Conservation (phyloP, 2,113 vertebrate genomes). For the Corythaeola cristata region DNA sequence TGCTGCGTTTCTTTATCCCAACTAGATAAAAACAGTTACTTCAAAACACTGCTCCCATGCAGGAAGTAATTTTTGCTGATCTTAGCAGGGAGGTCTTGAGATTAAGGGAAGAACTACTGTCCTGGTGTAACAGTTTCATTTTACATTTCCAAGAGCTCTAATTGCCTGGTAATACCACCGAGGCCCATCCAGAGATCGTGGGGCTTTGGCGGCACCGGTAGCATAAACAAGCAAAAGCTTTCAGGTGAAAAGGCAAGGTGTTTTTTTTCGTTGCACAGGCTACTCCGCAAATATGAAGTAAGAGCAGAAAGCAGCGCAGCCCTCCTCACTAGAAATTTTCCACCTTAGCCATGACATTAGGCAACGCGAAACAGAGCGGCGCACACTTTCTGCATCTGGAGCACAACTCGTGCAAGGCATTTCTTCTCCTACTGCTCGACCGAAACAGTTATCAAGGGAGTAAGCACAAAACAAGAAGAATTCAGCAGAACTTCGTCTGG, state of each 20-base stretch:
- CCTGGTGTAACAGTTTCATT: constrained; percentile 62
- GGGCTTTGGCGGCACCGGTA: fast-evolving
- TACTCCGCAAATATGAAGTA: neutral
- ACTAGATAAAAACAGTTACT: neutral
- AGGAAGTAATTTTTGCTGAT: constrained; percentile 58
- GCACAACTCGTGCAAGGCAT: neutral
- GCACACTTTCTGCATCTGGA: neutral
- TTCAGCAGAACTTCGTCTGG: neutral
- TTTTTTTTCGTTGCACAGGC: neutral
- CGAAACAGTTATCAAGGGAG: neutral
- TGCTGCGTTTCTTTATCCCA: neutral
- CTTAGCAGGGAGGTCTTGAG: constrained; percentile 2
- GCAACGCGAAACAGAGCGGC: neutral
- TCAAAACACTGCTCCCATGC: constrained; percentile 12
- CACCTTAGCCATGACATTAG: neutral
- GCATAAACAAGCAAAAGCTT: neutral
- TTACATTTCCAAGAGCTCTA: constrained; percentile 32
- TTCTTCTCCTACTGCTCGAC: neutral
- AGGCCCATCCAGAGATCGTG: neutral
- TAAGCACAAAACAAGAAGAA: neutral
- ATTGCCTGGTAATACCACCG: neutral
- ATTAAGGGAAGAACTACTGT: constrained; percentile 53
- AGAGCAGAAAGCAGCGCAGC: neutral
- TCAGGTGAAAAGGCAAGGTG: neutral
- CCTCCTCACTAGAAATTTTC: neutral